Evolutionary conservation across 2,797 vertebrate genomes (phyloP).

Genomic region (Lacerta agilis): DNA sequence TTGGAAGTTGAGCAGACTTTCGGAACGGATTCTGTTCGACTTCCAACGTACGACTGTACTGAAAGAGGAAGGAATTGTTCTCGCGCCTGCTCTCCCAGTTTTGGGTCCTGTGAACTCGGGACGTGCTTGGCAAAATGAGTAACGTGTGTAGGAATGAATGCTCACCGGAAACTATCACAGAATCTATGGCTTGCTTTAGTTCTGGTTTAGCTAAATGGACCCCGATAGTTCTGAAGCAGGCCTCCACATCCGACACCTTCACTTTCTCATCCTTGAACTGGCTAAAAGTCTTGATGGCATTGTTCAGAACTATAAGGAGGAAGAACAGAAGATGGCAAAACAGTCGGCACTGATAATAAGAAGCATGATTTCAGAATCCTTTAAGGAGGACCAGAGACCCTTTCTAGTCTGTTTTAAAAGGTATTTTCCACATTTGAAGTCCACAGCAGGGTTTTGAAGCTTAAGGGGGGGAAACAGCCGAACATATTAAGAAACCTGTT

Average conservation of each 20-base stretch:
- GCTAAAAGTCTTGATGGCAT: conserved; percentile 14
- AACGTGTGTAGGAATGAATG: conserved; percentile 5
- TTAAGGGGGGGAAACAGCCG: no score
- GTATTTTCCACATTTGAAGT: no score
- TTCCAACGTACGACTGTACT: not conserved
- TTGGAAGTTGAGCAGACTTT: no score
- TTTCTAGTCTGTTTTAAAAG: no score
- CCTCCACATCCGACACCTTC: conserved; percentile 42
- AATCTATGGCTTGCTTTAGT: conserved; percentile 35
- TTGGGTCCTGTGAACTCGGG: not conserved
- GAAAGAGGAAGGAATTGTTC: not conserved
- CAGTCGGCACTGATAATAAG: no score
- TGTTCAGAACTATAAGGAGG: conserved; percentile 13
- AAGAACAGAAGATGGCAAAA: not conserved
- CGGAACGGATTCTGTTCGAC: no score
- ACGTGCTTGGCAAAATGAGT: not conserved
- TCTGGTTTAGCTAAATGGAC: conserved; percentile 50
- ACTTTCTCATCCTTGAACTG: conserved; percentile 33
- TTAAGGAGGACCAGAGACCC: no score
- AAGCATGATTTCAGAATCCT: no score
- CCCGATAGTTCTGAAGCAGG: conserved; percentile 41
- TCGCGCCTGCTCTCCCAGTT: not conserved
- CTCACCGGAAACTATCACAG: conserved; percentile 53
- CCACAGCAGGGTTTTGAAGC: no score
- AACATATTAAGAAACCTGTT: no score